These are phyloP conservation scores for Bothrops jararaca DNA, from an alignment of 2,113 vertebrate genomes.

Conservation along the genomic window DNA sequence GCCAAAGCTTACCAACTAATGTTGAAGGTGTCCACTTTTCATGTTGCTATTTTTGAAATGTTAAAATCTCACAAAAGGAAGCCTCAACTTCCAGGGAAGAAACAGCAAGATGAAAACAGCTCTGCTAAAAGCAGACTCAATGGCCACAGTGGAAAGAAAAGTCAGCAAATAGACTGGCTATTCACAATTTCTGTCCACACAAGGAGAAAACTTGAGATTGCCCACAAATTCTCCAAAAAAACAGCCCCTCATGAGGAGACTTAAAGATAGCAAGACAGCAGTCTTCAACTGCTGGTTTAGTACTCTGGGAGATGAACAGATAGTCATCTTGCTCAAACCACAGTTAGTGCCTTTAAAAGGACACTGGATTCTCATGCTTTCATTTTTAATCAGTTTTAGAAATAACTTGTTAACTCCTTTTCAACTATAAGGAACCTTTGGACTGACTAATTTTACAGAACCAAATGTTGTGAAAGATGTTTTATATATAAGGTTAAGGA, in stretches of 20 bases:
- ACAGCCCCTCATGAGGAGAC: no score
- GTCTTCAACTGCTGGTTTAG: no score
- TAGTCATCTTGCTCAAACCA: background rate
- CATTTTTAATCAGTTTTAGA: background rate
- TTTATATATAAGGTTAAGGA: no score
- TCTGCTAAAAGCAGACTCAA: background rate
- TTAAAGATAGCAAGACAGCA: no score
- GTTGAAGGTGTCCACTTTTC: background rate
- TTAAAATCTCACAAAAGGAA: background rate
- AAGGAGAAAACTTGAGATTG: background rate
- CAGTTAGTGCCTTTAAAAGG: background rate
- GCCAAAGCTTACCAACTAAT: background rate
- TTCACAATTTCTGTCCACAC: background rate
- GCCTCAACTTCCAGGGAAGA: background rate
- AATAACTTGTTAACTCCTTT: background rate
- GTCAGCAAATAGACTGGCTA: background rate
- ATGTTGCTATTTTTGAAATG: background rate
- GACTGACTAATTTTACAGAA: no score
- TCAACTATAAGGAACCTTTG: background rate
- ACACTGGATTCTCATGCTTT: background rate
- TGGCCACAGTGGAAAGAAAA: background rate
- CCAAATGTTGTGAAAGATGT: no score
- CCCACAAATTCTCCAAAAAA: background rate
- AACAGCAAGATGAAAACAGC: background rate
- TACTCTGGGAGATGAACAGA: background rate